phyloP scores from a whole-genome alignment of 2,888 invertebrate genomes.

The Hydriomena furcata region DNA sequence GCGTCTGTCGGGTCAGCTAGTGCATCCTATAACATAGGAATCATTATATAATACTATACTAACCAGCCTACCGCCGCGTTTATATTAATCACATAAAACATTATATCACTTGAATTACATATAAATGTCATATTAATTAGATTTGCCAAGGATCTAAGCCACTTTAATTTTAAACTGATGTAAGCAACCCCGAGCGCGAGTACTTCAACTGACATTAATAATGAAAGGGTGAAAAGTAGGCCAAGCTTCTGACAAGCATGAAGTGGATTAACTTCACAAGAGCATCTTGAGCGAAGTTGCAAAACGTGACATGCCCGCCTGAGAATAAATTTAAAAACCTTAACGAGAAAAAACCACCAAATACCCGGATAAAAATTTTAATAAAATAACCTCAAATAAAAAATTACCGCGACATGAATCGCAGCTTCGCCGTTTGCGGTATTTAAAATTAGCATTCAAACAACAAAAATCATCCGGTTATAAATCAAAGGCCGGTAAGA shows the following conservation, averaged over 20 bases:
- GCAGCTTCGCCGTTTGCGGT: conserved; percentile 1
- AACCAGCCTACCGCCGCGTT: no score
- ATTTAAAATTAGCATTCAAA: conserved; percentile 35
- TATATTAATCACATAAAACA: no score
- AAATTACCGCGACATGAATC: conserved; percentile 11
- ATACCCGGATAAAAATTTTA: background rate
- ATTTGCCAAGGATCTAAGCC: background rate
- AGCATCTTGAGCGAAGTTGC: conserved; percentile 26
- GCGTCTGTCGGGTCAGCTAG: no score
- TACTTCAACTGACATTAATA: conserved; percentile 22
- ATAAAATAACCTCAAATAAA: conserved; percentile 2
- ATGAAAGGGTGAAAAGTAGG: conserved; percentile 31
- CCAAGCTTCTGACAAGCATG: conserved; percentile 32
- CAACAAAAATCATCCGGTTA: conserved; percentile 45
- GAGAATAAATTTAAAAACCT: conserved; percentile 29
- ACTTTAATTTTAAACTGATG: conserved; percentile 7
- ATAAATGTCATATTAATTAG: background rate
- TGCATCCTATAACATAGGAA: no score
- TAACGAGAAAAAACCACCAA: background rate
- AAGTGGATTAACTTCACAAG: conserved; percentile 33
- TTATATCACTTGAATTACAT: no score
- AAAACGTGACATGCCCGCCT: conserved; percentile 14
- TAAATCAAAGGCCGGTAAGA: conserved; percentile 72
- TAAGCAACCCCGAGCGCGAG: conserved; percentile 5
- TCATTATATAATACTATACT: no score